Base-by-base conservation (phyloP, 2,888 invertebrate species). In the Epicampocera succincta region DNA sequence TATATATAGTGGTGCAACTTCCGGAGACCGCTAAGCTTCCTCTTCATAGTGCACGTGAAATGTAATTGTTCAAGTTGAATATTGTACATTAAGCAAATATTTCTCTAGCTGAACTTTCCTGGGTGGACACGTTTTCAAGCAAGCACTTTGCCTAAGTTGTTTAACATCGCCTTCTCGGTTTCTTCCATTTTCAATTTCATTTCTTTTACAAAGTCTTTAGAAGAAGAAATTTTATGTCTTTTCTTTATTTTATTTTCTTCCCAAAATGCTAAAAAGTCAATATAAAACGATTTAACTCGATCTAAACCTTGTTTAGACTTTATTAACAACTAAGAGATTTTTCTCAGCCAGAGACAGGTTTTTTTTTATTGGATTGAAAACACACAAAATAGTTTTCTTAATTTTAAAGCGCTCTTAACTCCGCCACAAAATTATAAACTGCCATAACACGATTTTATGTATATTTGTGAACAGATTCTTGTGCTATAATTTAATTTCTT, bases 301-400 rank as follows among this genome's bases (percentile, higher is more conserved):
- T 19, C 58, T 19, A 13, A 8, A 12, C 29, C 52, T 54, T 6
- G 8, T 63, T 54, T 44, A 15, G 52, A 21, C 48, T 33, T 3
- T 19, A 29, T 52, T 44, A 61, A 33, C 50, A 13, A 17, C 12
- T 40, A 9, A 25, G 58, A 48, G 25, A 21, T 12, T 3, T 50
- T 29, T 8, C 15, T 8, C 12, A 25, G 25, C 1, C 44, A 42
- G 13, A 40, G 33, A 11, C 68, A 60, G 75, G 44, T 76, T 76
- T 42, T 76, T 76, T 42, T 46, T 5, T n/a, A 44, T 60, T 61
- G 44, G 42, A 61, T 63, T 69, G 13, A 33, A 54, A 56, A 76
- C 69, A 54, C 69, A 33, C 69, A 69, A 76, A 76, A 46, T 69
- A 46, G 25, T 54, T 63, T 69, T 61, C 61, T 76, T 38, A 21